Conservation (phyloP, 1,140 invertebrate genomes). For the Cepaea nemoralis region DNA sequence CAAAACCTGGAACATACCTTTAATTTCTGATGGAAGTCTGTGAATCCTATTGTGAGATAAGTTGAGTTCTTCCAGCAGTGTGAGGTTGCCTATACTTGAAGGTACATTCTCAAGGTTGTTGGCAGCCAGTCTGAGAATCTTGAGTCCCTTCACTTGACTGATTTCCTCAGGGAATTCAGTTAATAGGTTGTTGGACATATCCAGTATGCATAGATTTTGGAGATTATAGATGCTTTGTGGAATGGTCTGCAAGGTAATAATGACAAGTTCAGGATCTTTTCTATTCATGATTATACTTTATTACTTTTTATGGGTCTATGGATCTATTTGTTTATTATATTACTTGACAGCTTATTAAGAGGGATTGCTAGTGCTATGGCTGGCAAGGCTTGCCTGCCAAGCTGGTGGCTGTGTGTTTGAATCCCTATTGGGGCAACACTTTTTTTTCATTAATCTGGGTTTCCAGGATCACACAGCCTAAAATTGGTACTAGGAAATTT, state of each 20-base stretch:
- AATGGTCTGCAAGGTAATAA: conserved; percentile 47
- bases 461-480: too few relatives aligned
- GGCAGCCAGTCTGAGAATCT: conserved; percentile 59
- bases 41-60: conserved; percentile 58
- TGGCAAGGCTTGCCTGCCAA: too few relatives aligned
- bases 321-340: too few relatives aligned
- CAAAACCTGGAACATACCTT: conserved; percentile 45
- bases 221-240: conserved; percentile 62
- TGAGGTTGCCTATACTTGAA: conserved; percentile 56
- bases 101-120: conserved; percentile 66
- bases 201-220: conserved; percentile 59
- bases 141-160: conserved; percentile 59
- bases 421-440: too few relatives aligned
- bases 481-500: too few relatives aligned
- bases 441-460: too few relatives aligned
- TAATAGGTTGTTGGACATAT: conserved; percentile 69
- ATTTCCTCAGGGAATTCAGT: conserved; percentile 62
- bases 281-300: too few relatives aligned
- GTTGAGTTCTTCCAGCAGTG: conserved; percentile 56
- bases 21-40: conserved; percentile 58
- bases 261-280: too few relatives aligned
- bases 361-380: too few relatives aligned
- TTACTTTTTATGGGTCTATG: too few relatives aligned
- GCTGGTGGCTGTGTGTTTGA: too few relatives aligned
- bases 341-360: too few relatives aligned